Base-by-base conservation (phyloP, 92 coral and sea anemone species). In the Palythoa grandiflora region DNA sequence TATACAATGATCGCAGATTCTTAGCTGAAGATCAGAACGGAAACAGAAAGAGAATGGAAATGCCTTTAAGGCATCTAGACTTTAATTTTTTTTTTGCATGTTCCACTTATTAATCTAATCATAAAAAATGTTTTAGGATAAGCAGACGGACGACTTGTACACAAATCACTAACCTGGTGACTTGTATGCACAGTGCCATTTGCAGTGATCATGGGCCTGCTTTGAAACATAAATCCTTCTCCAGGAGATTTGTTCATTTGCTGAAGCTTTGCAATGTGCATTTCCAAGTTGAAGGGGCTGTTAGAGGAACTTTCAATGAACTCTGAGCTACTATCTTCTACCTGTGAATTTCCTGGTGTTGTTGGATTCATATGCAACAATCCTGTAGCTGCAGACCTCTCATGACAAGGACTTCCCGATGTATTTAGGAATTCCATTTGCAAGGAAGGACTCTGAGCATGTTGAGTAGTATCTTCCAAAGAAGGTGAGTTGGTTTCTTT, bases 191-290 rank as follows among this genome's bases (percentile, higher is more conserved):
- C n/a, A 11, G 50, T 19, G 38, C 11, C 81, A 73, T 81, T 65
- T 63, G 48, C 71, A 73, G 73, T 87, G 79, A 95, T 95, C 99
- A 96, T 94, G 19, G 96, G 93, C 39, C 99, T 81, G 59, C 95
- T 89, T 12, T 89, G 93, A 86, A 83, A 96, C 9, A 84, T 84
- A 73, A 96, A 96, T 21, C 99, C 99, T 83, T 93, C 99, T 38
- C 99, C 98, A 35, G 99, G 99, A 84, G 99, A 96, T 83, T 92
- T 92, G 70, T 83, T 89, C 50, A 93, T 89, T 57, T 92, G 92
- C 80, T 79, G 87, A 38, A 96, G 84, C 74, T 87, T 89, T 57
- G 89, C 92, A 74, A 88, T 85, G 79, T 93, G 98, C 84, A 84
- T 86, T 76, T 80, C 83, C 80, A 95, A 93, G 55, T 93, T 93